Evolutionary conservation across 2,888 invertebrate genomes (phyloP).

Genomic region (Parnassius smintheus): DNA sequence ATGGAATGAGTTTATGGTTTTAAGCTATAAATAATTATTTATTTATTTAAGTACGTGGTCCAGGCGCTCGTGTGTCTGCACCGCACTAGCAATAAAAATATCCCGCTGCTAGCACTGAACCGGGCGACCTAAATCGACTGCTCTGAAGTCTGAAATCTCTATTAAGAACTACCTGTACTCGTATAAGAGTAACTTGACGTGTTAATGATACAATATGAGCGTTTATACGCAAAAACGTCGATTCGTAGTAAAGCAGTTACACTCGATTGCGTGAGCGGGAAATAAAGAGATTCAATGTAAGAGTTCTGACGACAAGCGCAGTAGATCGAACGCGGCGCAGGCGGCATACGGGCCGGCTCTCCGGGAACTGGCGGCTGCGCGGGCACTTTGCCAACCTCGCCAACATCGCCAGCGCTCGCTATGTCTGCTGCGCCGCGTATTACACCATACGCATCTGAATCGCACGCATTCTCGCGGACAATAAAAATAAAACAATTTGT

Average conservation of each 20-base stretch:
- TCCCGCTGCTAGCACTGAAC: constrained; percentile 74
- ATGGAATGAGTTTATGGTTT: constrained; percentile 76
- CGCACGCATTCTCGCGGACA: constrained; percentile 46
- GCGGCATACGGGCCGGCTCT: constrained; percentile 64
- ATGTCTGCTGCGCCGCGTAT: constrained; percentile 61
- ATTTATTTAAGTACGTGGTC: constrained; percentile 65
- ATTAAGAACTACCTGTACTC: constrained; percentile 44
- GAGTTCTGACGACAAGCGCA: constrained; percentile 23
- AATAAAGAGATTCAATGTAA: constrained; percentile 8
- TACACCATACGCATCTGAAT: constrained; percentile 60
- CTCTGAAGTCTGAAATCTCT: constrained; percentile 51
- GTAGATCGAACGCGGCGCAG: constrained; percentile 47
- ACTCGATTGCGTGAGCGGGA: constrained; percentile 13
- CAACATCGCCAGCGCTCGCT: constrained; percentile 21
- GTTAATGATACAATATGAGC: constrained; percentile 35
- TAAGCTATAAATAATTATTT: constrained; percentile 72
- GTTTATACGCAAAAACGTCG: constrained; percentile 12
- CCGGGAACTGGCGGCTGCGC: constrained; percentile 67
- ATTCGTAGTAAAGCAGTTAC: constrained; percentile 11
- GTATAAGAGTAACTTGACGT: constrained; percentile 45
- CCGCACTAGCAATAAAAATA: constrained; percentile 78
- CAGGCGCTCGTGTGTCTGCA: constrained; percentile 67
- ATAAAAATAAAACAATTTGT: constrained; percentile 66
- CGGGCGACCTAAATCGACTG: constrained; percentile 78
- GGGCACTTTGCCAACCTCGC: constrained; percentile 66